Conservation (phyloP, 2,888 invertebrate species). For the Latrodectus elegans region DNA sequence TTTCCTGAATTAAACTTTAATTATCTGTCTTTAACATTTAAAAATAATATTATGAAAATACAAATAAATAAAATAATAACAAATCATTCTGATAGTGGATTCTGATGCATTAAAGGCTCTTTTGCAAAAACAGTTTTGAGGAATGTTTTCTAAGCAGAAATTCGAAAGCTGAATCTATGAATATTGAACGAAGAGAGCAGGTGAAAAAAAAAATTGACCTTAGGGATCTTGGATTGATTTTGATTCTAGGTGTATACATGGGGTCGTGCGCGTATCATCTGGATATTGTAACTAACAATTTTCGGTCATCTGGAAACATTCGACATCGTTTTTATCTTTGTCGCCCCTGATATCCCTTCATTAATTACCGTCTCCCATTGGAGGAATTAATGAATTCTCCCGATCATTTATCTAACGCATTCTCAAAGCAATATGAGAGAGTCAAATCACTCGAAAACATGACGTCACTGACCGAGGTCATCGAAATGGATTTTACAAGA, state of each 20-base stretch:
- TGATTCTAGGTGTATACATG: constrained; percentile 14
- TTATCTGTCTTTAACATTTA: too few relatives aligned
- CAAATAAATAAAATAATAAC: too few relatives aligned
- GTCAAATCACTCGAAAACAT: constrained; percentile 51
- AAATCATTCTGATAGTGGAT: too few relatives aligned
- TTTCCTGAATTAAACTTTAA: too few relatives aligned
- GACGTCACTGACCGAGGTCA: constrained; percentile 61
- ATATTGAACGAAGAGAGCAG: background rate
- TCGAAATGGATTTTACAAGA: constrained; percentile 19
- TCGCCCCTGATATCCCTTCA: constrained; percentile 48
- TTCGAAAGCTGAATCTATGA: constrained; percentile 10
- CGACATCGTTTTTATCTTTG: constrained; percentile 35
- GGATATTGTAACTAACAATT: constrained; percentile 50
- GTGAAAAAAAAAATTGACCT: constrained; percentile 3
- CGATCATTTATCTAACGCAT: constrained; percentile 64
- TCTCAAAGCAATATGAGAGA: constrained; percentile 52
- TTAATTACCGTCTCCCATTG: constrained; percentile 61
- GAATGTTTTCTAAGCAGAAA: background rate
- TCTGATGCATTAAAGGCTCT: too few relatives aligned
- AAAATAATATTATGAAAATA: too few relatives aligned
- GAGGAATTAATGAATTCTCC: constrained; percentile 63
- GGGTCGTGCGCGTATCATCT: constrained; percentile 28
- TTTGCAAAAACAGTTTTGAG: too few relatives aligned
- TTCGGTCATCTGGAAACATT: constrained; percentile 50
- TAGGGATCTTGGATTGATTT: constrained; percentile 26